Percentiles rank a stretch among this genome's conserved stretches.
Conservation (phyloP, 2,113 vertebrate genomes). For the Chunga burmeisteri region DNA sequence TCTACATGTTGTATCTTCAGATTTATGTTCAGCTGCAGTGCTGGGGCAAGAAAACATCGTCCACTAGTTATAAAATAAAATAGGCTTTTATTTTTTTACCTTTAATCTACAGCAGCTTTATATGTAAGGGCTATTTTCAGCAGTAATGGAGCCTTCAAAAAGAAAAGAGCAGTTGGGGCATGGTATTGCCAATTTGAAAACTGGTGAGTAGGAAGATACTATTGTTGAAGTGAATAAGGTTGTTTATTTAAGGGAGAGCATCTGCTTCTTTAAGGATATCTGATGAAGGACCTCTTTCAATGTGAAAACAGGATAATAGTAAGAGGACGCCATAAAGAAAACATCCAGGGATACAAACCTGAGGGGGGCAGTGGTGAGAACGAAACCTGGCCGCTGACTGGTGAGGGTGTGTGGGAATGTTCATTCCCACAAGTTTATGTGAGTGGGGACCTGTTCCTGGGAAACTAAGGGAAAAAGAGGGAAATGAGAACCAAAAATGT, state of each 20-base stretch:
- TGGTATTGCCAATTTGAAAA: neutral
- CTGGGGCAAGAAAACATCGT: neutral
- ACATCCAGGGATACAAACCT: fast-evolving
- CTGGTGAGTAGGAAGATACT: neutral
- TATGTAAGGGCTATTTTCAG: neutral
- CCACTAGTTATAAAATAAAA: neutral
- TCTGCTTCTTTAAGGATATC: neutral
- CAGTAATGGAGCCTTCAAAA: neutral
- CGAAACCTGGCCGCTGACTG: neutral
- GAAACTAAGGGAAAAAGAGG: neutral
- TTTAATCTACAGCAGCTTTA: neutral
- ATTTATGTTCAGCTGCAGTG: neutral
- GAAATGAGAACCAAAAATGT: neutral
- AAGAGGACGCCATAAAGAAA: neutral
- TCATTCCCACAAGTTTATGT: neutral
- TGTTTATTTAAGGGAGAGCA: neutral
- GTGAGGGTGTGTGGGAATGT: neutral
- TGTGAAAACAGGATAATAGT: neutral
- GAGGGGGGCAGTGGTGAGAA: fast-evolving
- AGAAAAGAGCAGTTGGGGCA: neutral
- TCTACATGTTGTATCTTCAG: neutral
- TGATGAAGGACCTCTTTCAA: neutral
- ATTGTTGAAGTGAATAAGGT: neutral
- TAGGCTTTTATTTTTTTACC: neutral
- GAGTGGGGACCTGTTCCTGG: neutral